Conservation (phyloP, 2,888 invertebrate species). For the Drosophila flavopinicola region DNA sequence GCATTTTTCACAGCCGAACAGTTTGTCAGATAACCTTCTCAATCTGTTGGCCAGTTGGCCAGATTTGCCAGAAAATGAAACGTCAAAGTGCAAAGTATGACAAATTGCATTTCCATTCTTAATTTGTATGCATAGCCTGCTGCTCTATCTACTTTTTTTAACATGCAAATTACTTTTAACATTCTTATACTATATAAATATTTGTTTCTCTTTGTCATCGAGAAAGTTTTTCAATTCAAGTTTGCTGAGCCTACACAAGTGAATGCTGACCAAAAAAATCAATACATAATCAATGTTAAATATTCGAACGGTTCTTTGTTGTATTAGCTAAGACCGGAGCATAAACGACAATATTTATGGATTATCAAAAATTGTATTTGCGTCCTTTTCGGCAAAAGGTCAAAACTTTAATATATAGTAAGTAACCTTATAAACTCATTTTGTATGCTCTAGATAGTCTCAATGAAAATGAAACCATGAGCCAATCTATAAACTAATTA, state of each 20-base stretch:
- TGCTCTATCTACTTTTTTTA: not conserved
- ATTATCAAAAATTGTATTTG: not conserved
- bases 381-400: constrained; percentile 21
- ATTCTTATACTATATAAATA: constrained; percentile 11
- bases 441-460: constrained; percentile 7
- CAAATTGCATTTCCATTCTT: constrained; percentile 72
- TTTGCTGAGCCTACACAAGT: constrained; percentile 24
- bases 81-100: constrained; percentile 65
- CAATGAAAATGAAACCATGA: constrained; percentile 35
- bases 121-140: constrained; percentile 55
- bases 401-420: constrained; percentile 4
- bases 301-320: constrained; percentile 19
- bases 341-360: constrained; percentile 1
- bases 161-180: constrained; percentile 47
- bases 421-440: not conserved
- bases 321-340: not conserved
- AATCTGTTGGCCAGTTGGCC: constrained; percentile 8
- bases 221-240: constrained; percentile 50
- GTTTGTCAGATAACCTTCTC: constrained; percentile 34
- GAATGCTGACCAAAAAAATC: constrained; percentile 53
- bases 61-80: constrained; percentile 57
- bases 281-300: constrained; percentile 60
- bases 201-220: not conserved
- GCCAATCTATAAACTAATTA: constrained; percentile 10
- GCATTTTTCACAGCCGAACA: constrained; percentile 32